Evolutionary conservation across 2,797 vertebrate species (phyloP).

Genomic region (Austrolebias charrua): DNA sequence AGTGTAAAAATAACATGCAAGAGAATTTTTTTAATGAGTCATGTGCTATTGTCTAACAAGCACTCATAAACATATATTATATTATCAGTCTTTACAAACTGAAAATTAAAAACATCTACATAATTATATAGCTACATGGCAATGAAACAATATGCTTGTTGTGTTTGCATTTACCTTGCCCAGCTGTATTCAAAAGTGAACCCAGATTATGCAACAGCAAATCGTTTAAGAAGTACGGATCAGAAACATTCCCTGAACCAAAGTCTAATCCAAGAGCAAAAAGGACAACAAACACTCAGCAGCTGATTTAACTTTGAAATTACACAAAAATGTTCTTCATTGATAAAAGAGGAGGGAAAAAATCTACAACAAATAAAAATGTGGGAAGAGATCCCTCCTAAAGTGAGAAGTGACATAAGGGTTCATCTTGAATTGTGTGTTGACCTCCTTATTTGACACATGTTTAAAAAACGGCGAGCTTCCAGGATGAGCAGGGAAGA

Average conservation of each 20-base stretch:
- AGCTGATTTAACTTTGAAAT: slow-evolving; percentile 20
- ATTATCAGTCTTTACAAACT: too few relatives aligned
- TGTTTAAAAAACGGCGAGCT: slow-evolving; percentile 34
- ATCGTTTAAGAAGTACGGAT: slow-evolving; percentile 13
- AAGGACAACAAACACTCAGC: slow-evolving; percentile 19
- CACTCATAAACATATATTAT: background rate
- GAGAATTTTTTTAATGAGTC: background rate
- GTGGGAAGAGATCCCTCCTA: slow-evolving; percentile 73
- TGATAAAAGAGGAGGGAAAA: slow-evolving; percentile 19
- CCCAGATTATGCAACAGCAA: slow-evolving; percentile 27
- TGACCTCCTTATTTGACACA: slow-evolving; percentile 45
- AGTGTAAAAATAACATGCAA: slow-evolving; percentile 17
- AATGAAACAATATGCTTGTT: slow-evolving; percentile 14
- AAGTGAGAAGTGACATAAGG: slow-evolving; percentile 72
- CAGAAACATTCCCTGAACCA: slow-evolving; percentile 21
- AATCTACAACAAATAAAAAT: slow-evolving; percentile 71
- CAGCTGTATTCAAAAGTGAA: slow-evolving; percentile 17
- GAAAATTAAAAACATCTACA: too few relatives aligned
- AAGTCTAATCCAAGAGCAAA: slow-evolving; percentile 15
- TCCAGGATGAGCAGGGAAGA: slow-evolving; percentile 12
- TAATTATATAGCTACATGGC: background rate
- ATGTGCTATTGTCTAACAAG: too few relatives aligned
- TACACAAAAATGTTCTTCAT: slow-evolving; percentile 25
- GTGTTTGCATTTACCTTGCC: slow-evolving; percentile 51
- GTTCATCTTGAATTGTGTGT: slow-evolving; percentile 66